Evolutionary conservation across 2,888 invertebrate genomes (phyloP), one percentile per base, ranked within the genome.

Genomic region (Oxyteleia sp.): DNA sequence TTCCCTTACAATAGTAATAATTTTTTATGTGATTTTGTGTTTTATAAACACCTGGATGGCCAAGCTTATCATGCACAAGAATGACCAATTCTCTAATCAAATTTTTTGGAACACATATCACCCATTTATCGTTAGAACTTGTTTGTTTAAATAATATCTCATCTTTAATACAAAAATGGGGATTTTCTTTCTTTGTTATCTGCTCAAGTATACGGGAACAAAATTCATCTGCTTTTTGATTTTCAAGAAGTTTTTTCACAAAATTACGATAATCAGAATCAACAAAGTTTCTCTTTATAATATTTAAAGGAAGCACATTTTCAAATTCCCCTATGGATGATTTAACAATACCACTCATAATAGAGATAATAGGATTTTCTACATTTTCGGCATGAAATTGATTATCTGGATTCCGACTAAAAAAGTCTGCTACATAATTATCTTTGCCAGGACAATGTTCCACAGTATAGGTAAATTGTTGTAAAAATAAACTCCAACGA

Each of bases 391-490:
- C 10, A 13, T 18, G 4, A 18, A 45, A 45, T 18, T 45, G 4
- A 15, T 10, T 2, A 18, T 18, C 8, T 2, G 45, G 45, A 18
- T 18, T 3, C 1, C 45, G 4, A 10, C 18, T 45, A 8, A 45
- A 45, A 18, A 45, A 45, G 13, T 45, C 18, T 8, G 45, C 45
- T 2, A 45, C 18, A 45, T 18, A 18, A 18, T 45, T 45, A 1
- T 45, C 18, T 1, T 41, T 51, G 1, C 66, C 66, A 0, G 49
- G 2, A 16, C 49, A 51, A 45, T 66, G 66, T 16, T 38, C 1
- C 10, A 66, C 32, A 41, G 10, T 15, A 66, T 51, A 66, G 4
- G 49, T 26, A 26, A 38, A 51, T 26, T 66, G 49, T n/a, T 66
- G 66, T 2, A 66, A 2, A 20, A 47, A 51, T 23, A 66, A 13